Conservation (phyloP, 2,888 invertebrate genomes). For the Tetragonula carbonaria region DNA sequence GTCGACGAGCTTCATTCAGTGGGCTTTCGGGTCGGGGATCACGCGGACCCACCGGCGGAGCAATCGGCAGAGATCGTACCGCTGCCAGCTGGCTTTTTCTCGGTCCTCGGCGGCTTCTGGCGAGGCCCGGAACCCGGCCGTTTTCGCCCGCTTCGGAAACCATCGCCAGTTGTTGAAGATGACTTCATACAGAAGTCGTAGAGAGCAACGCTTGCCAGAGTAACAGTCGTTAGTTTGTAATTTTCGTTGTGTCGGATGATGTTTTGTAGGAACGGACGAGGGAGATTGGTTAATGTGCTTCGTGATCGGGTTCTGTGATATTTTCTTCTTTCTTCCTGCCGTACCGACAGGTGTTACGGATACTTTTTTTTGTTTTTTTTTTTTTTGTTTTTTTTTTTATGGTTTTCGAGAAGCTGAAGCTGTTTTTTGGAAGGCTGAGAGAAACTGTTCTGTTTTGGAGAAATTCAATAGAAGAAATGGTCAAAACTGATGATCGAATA, state of each 20-base stretch:
- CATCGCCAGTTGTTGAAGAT: slow-evolving; percentile 18
- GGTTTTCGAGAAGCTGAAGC: background rate
- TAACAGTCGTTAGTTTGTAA: background rate
- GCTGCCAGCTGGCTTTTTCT: background rate
- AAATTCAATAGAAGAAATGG: no score
- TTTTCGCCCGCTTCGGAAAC: slow-evolving; percentile 14
- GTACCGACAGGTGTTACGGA: background rate
- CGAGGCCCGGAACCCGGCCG: background rate
- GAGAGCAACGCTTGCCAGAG: background rate
- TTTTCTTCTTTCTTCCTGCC: background rate
- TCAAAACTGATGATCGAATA: no score
- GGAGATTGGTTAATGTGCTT: background rate
- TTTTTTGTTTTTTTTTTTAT: no score
- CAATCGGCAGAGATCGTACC: slow-evolving; percentile 1
- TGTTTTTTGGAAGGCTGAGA: background rate
- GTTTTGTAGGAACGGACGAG: background rate
- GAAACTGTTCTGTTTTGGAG: no score
- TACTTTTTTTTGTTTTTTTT: background rate
- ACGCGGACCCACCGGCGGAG: slow-evolving; percentile 2
- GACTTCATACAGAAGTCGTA: slow-evolving; percentile 27
- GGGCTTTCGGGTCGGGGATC: slow-evolving; percentile 46
- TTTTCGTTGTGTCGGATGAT: background rate
- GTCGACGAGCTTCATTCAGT: slow-evolving; percentile 55
- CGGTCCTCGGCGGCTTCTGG: background rate
- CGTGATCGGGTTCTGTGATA: background rate